These are phyloP conservation scores for Mya arenaria DNA, from an alignment of 1,140 invertebrate species.

Conservation along the genomic window DNA sequence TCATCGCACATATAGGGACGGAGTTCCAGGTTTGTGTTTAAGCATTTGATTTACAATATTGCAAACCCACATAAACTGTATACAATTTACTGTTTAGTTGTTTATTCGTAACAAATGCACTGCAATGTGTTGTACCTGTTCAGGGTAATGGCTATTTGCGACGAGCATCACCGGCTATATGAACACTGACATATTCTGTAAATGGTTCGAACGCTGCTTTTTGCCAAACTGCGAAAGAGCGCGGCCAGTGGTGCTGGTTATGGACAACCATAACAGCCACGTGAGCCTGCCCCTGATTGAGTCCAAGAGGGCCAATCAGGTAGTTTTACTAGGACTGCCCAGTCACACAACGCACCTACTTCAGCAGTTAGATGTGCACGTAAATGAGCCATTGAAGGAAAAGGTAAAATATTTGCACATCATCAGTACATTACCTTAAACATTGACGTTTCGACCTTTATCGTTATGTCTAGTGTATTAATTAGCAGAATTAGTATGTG, in stretches of 20 bases:
- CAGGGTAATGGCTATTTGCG: slow-evolving; percentile 2
- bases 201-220: background rate
- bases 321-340: slow-evolving; percentile 44
- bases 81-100: too few species aligned
- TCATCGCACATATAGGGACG: background rate
- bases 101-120: too few species aligned
- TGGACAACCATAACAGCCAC: slow-evolving; percentile 77
- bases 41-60: too few species aligned
- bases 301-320: slow-evolving; percentile 51
- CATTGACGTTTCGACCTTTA: too few species aligned
- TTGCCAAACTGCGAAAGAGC: background rate
- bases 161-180: background rate
- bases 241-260: slow-evolving; percentile 18
- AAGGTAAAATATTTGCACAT: too few species aligned
- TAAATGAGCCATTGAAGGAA: too few species aligned
- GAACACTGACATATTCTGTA: background rate
- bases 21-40: background rate
- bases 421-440: too few species aligned
- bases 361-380: slow-evolving; percentile 52
- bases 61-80: too few species aligned
- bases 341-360: slow-evolving; percentile 53
- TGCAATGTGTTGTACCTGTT: too few species aligned
- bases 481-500: too few species aligned
- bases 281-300: slow-evolving; percentile 64
- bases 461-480: too few species aligned